phyloP scores from a whole-genome alignment of 2,888 invertebrate species.

The Galerucella pusilla region DNA sequence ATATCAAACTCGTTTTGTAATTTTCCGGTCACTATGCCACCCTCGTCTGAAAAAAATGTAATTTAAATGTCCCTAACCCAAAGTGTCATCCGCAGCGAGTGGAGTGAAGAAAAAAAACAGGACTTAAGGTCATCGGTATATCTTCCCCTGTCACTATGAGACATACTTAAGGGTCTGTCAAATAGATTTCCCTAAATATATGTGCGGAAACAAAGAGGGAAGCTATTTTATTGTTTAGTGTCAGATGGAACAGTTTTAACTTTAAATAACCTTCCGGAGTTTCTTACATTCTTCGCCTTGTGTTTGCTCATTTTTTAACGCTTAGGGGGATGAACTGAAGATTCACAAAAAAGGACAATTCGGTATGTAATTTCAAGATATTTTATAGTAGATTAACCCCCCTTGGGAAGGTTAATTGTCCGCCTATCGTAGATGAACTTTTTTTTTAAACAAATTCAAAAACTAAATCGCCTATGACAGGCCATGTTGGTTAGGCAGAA shows the following conservation, averaged over 20 bases:
- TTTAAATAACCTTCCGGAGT: constrained; percentile 29
- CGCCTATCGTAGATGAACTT: too few relatives aligned
- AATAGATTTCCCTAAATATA: constrained; percentile 45
- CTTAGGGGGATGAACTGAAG: background rate
- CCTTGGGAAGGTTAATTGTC: too few relatives aligned
- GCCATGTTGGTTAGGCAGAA: too few relatives aligned
- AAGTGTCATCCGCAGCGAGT: constrained; percentile 47
- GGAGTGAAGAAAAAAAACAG: constrained; percentile 28
- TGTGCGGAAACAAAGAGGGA: constrained; percentile 40
- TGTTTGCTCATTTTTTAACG: constrained; percentile 21
- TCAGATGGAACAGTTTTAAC: constrained; percentile 15
- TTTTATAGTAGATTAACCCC: too few relatives aligned
- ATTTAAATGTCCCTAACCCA: constrained; percentile 59
- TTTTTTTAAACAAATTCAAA: too few relatives aligned
- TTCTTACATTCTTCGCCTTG: constrained; percentile 17
- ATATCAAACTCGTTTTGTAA: constrained; percentile 36
- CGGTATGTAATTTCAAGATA: background rate
- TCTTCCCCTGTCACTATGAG: constrained; percentile 31
- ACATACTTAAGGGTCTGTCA: constrained; percentile 38
- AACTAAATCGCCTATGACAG: too few relatives aligned
- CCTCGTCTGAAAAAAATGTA: constrained; percentile 57
- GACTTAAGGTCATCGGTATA: constrained; percentile 37
- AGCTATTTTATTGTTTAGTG: constrained; percentile 55
- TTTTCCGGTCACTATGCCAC: constrained; percentile 50
- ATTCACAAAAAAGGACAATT: background rate